Conservation (phyloP, 1,140 invertebrate species). For the Chrysoperla carnea region DNA sequence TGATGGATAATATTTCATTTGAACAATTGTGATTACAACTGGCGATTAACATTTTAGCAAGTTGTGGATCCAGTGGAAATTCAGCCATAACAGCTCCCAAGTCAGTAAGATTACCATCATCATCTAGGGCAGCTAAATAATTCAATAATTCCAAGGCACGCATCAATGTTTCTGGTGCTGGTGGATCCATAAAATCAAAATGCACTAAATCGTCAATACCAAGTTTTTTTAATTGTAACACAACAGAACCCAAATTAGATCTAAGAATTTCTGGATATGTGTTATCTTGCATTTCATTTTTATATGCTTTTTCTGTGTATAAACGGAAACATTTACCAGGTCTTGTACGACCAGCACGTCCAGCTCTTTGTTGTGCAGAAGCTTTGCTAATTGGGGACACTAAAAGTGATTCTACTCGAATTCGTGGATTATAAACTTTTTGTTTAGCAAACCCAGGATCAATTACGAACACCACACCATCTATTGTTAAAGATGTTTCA, state of each 20-base stretch:
- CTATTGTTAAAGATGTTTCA: slow-evolving; percentile 97
- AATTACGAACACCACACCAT: slow-evolving; percentile 99
- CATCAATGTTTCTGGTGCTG: slow-evolving; percentile 99
- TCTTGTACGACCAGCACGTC: slow-evolving; percentile 87
- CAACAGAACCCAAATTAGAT: slow-evolving; percentile 91
- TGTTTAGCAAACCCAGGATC: slow-evolving; percentile 99
- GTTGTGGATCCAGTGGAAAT: slow-evolving; percentile 96
- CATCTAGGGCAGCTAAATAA: slow-evolving; percentile 91
- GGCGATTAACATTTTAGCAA: slow-evolving; percentile 98
- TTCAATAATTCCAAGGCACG: slow-evolving; percentile 93
- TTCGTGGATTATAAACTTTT: slow-evolving; percentile 95
- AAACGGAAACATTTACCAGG: slow-evolving; percentile 97
- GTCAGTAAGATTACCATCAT: slow-evolving; percentile 91
- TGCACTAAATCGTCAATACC: slow-evolving; percentile 99
- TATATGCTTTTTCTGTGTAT: slow-evolving; percentile 98
- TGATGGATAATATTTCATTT: slow-evolving; percentile 98
- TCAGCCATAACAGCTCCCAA: slow-evolving; percentile 98
- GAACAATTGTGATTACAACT: slow-evolving; percentile 96
- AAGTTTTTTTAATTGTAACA: slow-evolving; percentile 95
- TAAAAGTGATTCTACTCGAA: slow-evolving; percentile 90
- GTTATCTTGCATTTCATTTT: slow-evolving; percentile 98
- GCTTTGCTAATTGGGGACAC: slow-evolving; percentile 99
- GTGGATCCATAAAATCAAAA: slow-evolving; percentile 99
- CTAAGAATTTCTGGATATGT: slow-evolving; percentile 98
- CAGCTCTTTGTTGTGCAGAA: slow-evolving; percentile 96